A percentile compares a stretch with the other conserved stretches of the same genome.
Evolutionary conservation across 2,113 vertebrate genomes (phyloP).

Genomic region (Calypte anna): DNA sequence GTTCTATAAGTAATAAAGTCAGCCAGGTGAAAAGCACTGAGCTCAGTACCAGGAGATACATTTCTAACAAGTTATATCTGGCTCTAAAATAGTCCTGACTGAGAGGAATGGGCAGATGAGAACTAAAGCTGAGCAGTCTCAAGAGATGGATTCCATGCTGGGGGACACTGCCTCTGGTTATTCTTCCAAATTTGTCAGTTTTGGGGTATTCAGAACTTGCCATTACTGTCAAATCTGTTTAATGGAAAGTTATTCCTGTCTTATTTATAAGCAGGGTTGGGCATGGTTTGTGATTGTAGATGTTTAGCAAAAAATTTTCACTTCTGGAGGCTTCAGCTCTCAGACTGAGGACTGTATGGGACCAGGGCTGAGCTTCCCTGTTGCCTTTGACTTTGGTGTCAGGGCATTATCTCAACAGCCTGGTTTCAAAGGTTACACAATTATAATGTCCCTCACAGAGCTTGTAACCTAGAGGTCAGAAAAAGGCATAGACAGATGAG

Average conservation of each 20-base stretch:
- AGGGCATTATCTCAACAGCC: neutral
- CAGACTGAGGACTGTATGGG: neutral
- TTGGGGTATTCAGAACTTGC: neutral
- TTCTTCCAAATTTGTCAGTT: neutral
- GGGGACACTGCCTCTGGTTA: neutral
- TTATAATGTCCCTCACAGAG: neutral
- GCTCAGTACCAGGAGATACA: neutral
- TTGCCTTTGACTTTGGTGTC: neutral
- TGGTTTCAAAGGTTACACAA: neutral
- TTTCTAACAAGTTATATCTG: neutral
- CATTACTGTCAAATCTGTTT: neutral
- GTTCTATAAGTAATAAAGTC: neutral
- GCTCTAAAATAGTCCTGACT: neutral
- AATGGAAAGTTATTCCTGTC: neutral
- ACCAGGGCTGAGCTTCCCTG: neutral
- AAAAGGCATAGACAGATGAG: neutral
- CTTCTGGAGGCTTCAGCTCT: neutral
- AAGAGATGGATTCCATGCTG: neutral
- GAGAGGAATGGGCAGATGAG: accelerated
- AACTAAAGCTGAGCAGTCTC: neutral
- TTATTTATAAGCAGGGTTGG: neutral
- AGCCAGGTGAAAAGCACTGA: neutral
- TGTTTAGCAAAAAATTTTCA: neutral
- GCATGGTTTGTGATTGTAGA: neutral
- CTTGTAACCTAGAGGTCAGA: neutral